Evolutionary conservation across 2,797 vertebrate genomes (phyloP).

Genomic region (Sternotherus odoratus): DNA sequence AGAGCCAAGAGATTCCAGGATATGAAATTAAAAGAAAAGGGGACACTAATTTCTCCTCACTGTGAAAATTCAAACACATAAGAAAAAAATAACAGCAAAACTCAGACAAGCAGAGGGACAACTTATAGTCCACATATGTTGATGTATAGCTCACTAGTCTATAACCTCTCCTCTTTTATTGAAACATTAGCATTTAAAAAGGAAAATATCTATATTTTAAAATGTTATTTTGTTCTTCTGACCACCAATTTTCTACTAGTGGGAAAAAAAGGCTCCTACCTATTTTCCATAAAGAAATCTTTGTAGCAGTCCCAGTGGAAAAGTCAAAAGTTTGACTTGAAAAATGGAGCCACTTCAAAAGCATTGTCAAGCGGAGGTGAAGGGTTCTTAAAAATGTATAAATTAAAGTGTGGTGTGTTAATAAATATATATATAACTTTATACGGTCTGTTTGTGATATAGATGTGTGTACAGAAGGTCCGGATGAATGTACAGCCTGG

Average conservation of each 20-base stretch:
- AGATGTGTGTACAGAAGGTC: not conserved
- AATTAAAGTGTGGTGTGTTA: slow-evolving; percentile 53
- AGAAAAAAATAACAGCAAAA: not conserved
- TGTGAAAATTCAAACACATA: not conserved
- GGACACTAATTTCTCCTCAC: not conserved
- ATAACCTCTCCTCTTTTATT: not conserved
- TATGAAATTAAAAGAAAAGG: slow-evolving; percentile 21
- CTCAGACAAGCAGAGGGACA: not conserved
- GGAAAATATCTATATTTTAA: not conserved
- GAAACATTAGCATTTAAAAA: not conserved
- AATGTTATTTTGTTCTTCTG: slow-evolving; percentile 44
- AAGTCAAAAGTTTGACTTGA: slow-evolving; percentile 83
- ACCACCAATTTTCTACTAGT: slow-evolving; percentile 54
- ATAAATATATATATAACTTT: slow-evolving; percentile 54
- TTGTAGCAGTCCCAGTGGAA: slow-evolving; percentile 78
- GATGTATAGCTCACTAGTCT: slow-evolving; percentile 34
- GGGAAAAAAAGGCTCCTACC: slow-evolving; percentile 45
- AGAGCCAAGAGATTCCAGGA: not conserved
- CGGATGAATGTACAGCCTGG: not conserved
- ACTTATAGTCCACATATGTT: not conserved
- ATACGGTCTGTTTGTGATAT: not conserved
- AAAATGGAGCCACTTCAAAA: slow-evolving; percentile 83
- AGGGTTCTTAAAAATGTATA: slow-evolving; percentile 74
- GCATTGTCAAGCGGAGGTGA: slow-evolving; percentile 79
- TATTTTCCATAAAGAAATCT: slow-evolving; percentile 78